Base-by-base conservation (phyloP, 1,140 invertebrate species). In the Oryctes rhinoceros region DNA sequence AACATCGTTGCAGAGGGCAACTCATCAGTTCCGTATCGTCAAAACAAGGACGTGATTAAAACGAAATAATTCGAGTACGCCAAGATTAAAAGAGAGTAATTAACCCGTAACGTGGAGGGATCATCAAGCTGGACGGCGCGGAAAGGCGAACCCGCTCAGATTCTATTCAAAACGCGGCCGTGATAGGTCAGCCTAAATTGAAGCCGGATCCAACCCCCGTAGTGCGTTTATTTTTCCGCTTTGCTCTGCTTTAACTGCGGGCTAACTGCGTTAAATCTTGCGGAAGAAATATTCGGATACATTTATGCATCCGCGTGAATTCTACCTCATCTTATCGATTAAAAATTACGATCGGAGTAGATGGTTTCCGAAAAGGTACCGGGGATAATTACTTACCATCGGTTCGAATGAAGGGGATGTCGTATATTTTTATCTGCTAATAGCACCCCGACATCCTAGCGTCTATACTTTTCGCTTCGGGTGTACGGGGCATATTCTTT, bases 21-120 rank as follows among this genome's bases (percentile, higher is more conserved):
- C 9, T 44, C 39, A 10, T 44, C 39, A 44, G 15, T 59, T n/a
- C n/a, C 15, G 53, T 59, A 59, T 4, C 20, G 65, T 71, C 65
- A 24, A 71, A 71, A 71, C 65, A 71, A 71, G 3, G 20, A 37
- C 20, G 65, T 71, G 65, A 71, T 71, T 71, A 71, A 71, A 71
- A 71, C 65, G 65, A 71, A 71, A 71, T 71, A 71, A 71, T 71
- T 71, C 65, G 4, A 71, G 65, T 71, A 71, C 65, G 53, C 53
- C 4, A 9, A 37, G 65, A 71, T 71, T 71, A 71, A 71, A 71
- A 71, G 65, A 71, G 65, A 71, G 65, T 71, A 71, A 71, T 71
- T 71, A 71, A 71, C 65, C 65, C 65, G 9, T 71, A 71, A 71
- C 65, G 35, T 37, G 65, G 24, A 30, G 24, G 24, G 24, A 67